phyloP scores from a whole-genome alignment of 2,888 invertebrate species.

The Drosophila longiperda region DNA sequence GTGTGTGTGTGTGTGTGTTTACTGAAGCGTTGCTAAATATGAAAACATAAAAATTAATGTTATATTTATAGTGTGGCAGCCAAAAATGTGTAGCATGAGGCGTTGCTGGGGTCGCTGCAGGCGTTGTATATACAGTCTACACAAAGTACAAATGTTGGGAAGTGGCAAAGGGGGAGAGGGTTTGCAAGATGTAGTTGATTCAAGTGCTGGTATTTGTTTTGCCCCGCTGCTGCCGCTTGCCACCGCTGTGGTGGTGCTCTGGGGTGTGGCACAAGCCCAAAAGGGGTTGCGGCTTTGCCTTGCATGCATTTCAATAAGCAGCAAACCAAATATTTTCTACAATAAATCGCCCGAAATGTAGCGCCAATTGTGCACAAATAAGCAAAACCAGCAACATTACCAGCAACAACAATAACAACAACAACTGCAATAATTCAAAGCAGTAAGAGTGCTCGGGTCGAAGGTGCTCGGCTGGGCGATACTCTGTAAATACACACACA shows the following conservation, averaged over 20 bases:
- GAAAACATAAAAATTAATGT: conserved; percentile 82
- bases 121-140: neutral
- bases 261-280: conserved; percentile 11
- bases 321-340: conserved; percentile 58
- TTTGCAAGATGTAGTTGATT: conserved; percentile 34
- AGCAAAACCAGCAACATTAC: conserved; percentile 4
- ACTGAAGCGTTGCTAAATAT: conserved; percentile 78
- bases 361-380: conserved; percentile 56
- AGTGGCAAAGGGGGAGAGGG: neutral
- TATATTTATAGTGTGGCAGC: conserved; percentile 80
- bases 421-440: neutral
- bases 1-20: conserved; percentile 58
- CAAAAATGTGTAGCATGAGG: conserved; percentile 64
- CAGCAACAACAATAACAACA: conserved; percentile 10
- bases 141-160: neutral
- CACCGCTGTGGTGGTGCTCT: conserved; percentile 19
- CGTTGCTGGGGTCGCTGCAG: conserved; percentile 68
- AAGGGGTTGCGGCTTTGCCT: conserved; percentile 37
- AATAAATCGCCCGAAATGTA: conserved; percentile 65
- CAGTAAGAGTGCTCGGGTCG: neutral
- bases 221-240: conserved; percentile 49
- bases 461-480: neutral
- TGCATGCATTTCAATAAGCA: conserved; percentile 75
- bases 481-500: neutral
- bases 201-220: conserved; percentile 64